Evolutionary conservation across 2,797 vertebrate genomes (phyloP).

Genomic region (Mus spretus): DNA sequence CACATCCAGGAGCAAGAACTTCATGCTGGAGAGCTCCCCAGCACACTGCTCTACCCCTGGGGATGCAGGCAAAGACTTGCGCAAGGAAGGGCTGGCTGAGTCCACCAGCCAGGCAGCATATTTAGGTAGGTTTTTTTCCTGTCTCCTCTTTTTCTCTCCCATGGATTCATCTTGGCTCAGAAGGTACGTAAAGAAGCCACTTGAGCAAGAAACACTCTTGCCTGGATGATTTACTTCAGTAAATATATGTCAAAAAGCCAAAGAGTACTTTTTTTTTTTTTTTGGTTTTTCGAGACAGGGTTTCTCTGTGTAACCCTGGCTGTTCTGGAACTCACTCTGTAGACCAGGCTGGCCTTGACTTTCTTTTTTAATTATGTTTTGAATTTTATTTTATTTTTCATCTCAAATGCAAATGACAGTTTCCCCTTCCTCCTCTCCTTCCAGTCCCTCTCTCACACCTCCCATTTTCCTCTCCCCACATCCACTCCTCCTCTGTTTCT

Average conservation of each 20-base stretch:
- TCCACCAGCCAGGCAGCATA: constrained; percentile 99
- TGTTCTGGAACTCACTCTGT: too few species aligned
- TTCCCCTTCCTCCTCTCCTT: not conserved
- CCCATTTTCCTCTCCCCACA: not conserved
- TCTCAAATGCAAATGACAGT: not conserved
- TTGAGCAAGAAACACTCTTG: constrained; percentile 88
- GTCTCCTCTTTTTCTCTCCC: not conserved
- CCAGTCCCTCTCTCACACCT: not conserved
- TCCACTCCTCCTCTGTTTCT: not conserved
- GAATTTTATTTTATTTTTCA: not conserved
- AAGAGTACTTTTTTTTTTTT: not conserved
- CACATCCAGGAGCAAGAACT: constrained; percentile 99
- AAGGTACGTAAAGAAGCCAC: constrained; percentile 77
- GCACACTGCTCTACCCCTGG: constrained; percentile 99
- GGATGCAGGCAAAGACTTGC: constrained; percentile 96
- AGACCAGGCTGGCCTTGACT: too few species aligned
- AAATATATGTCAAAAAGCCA: not conserved
- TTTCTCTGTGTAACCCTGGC: too few species aligned
- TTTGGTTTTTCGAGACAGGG: not conserved
- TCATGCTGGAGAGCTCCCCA: constrained; percentile 97
- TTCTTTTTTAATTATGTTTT: not conserved
- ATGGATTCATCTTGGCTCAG: not conserved
- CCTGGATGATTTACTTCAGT: constrained; percentile 2
- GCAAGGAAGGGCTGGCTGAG: constrained; percentile 96
- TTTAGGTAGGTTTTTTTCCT: constrained; percentile 91